These are phyloP conservation scores for Lycorma delicatula DNA, from an alignment of 1,140 invertebrate species.

Conservation along the genomic window DNA sequence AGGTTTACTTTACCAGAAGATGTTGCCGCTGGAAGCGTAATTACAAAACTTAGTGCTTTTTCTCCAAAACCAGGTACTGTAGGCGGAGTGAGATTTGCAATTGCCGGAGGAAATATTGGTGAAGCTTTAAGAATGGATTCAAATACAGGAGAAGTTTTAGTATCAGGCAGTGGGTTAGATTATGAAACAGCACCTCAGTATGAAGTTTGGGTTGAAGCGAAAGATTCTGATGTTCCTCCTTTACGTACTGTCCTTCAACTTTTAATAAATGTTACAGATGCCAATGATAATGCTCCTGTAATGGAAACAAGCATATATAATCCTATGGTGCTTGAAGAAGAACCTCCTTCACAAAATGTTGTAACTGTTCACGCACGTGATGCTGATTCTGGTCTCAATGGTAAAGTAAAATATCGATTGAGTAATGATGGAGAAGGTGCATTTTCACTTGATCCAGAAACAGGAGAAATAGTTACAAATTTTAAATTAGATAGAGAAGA, in stretches of 20 bases:
- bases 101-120: slow-evolving; percentile 85
- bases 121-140: slow-evolving; percentile 73
- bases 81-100: slow-evolving; percentile 64
- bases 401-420: slow-evolving; percentile 69
- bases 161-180: slow-evolving; percentile 72
- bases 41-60: slow-evolving; percentile 59
- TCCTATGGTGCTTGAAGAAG: slow-evolving; percentile 75
- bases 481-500: slow-evolving; percentile 79
- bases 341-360: slow-evolving; percentile 67
- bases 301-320: slow-evolving; percentile 76
- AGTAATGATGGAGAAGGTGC: slow-evolving; percentile 62
- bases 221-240: slow-evolving; percentile 71
- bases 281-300: slow-evolving; percentile 83
- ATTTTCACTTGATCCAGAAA: slow-evolving; percentile 70
- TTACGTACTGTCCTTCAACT: slow-evolving; percentile 66
- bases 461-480: slow-evolving; percentile 79
- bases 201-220: slow-evolving; percentile 88
- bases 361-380: slow-evolving; percentile 73
- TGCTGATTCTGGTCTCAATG: slow-evolving; percentile 79
- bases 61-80: slow-evolving; percentile 61
- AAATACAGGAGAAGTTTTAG: slow-evolving; percentile 65
- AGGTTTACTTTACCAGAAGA: slow-evolving; percentile 73
- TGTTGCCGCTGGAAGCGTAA: slow-evolving; percentile 56
- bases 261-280: slow-evolving; percentile 78
- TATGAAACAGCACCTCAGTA: slow-evolving; percentile 77